phyloP scores from a whole-genome alignment of 2,797 vertebrate genomes.

The Semotilus atromaculatus region DNA sequence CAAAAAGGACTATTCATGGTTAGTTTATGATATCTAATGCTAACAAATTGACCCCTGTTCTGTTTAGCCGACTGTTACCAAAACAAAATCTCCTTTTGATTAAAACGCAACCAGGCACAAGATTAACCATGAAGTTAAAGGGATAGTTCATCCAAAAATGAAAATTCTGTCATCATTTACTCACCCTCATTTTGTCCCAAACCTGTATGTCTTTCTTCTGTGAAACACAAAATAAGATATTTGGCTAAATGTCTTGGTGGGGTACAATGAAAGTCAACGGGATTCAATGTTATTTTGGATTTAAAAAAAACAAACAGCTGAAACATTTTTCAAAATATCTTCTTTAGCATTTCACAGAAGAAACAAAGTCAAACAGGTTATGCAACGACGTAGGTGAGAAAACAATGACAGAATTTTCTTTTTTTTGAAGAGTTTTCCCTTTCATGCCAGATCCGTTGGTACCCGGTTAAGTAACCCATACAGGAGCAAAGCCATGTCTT shows the following conservation, averaged over 20 bases:
- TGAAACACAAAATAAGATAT: neutral
- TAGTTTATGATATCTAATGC: neutral
- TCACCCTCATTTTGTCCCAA: neutral
- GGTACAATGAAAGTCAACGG: neutral
- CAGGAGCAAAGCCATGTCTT: constrained; percentile 24
- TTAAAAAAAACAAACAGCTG: neutral
- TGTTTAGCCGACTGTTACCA: neutral
- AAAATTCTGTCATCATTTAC: neutral
- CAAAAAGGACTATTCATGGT: neutral
- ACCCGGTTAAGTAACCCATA: neutral
- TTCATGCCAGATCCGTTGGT: neutral
- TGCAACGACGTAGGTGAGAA: neutral
- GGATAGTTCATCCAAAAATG: neutral
- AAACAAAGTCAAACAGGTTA: neutral
- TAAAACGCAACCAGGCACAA: neutral
- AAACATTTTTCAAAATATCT: neutral
- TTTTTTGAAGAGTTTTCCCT: neutral
- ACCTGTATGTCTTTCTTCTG: neutral
- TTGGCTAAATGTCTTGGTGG: neutral
- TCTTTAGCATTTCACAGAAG: neutral
- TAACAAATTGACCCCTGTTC: neutral
- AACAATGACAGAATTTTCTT: neutral
- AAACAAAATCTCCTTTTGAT: neutral
- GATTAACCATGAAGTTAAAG: neutral
- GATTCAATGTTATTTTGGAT: neutral